Percentiles rank a stretch among this genome's conserved stretches.
Evolutionary conservation across 2,888 invertebrate genomes (phyloP).

Genomic region (Eueremaeus valkanovi): DNA sequence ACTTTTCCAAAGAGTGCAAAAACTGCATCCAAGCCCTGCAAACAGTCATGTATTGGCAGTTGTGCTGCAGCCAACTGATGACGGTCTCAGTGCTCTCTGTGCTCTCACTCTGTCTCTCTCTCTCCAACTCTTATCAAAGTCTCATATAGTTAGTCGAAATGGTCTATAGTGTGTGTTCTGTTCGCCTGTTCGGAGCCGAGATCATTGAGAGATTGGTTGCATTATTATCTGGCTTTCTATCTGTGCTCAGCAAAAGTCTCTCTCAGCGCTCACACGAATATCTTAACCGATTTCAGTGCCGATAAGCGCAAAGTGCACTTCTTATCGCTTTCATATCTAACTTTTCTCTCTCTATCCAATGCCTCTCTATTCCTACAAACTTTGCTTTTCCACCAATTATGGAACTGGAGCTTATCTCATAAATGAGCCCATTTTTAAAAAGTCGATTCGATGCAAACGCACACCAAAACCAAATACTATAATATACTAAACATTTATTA

Average conservation of each 20-base stretch:
- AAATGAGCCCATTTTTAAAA: constrained; percentile 37
- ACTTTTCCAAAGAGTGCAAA: not conserved
- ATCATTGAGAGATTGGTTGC: constrained; percentile 16
- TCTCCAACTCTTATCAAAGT: not conserved
- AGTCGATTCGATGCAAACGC: constrained; percentile 21
- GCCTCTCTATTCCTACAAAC: constrained; percentile 32
- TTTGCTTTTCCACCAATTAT: constrained; percentile 31
- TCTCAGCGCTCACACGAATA: constrained; percentile 34
- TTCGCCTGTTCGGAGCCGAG: constrained; percentile 29
- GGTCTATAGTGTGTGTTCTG: constrained; percentile 33
- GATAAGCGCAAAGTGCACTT: constrained; percentile 33
- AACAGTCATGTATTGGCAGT: not conserved
- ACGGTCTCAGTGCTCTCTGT: not conserved
- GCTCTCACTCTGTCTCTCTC: not conserved
- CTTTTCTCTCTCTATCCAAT: constrained; percentile 10
- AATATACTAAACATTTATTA: not conserved
- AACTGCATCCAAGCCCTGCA: not conserved
- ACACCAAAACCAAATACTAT: not conserved
- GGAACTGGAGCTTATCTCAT: constrained; percentile 32
- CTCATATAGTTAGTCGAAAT: constrained; percentile 10
- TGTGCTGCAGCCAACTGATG: constrained; percentile 5
- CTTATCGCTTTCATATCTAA: constrained; percentile 27
- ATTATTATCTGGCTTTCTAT: constrained; percentile 19
- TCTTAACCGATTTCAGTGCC: constrained; percentile 19
- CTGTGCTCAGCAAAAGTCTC: not conserved